Evolutionary conservation across 2,888 invertebrate species (phyloP).

Genomic region (Patella pellucida): DNA sequence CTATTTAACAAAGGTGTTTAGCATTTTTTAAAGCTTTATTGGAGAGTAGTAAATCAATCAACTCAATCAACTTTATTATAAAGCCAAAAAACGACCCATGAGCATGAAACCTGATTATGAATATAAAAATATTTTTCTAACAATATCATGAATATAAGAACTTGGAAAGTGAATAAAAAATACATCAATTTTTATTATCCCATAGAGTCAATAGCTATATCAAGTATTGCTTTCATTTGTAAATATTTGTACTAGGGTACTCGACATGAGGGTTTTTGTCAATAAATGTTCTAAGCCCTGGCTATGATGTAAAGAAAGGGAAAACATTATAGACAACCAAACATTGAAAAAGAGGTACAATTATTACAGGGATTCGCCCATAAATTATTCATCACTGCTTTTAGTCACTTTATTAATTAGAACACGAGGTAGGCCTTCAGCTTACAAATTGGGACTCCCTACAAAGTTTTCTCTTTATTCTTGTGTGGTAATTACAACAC

Average conservation of each 20-base stretch:
- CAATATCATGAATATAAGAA: constrained; percentile 5
- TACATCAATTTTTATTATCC: constrained; percentile 5
- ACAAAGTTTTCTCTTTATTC: background rate
- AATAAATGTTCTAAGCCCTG: background rate
- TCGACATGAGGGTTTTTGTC: constrained; percentile 8
- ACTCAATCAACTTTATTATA: no score
- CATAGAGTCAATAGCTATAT: background rate
- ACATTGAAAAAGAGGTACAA: background rate
- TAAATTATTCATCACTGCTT: constrained; percentile 1
- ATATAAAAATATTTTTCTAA: background rate
- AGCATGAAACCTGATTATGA: no score
- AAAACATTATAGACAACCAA: constrained; percentile 7
- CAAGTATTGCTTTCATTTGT: background rate
- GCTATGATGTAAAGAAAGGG: background rate
- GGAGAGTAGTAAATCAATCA: no score
- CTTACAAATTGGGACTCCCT: constrained; percentile 1
- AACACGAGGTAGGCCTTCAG: no score
- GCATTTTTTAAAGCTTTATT: no score
- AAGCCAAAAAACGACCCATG: no score
- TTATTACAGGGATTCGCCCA: background rate
- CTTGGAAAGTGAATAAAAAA: background rate
- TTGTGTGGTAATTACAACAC: background rate
- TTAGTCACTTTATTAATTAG: no score
- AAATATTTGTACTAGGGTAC: background rate
- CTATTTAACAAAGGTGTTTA: no score